Conservation (phyloP, 1,140 invertebrate species). For the Antheraea mylitta region DNA sequence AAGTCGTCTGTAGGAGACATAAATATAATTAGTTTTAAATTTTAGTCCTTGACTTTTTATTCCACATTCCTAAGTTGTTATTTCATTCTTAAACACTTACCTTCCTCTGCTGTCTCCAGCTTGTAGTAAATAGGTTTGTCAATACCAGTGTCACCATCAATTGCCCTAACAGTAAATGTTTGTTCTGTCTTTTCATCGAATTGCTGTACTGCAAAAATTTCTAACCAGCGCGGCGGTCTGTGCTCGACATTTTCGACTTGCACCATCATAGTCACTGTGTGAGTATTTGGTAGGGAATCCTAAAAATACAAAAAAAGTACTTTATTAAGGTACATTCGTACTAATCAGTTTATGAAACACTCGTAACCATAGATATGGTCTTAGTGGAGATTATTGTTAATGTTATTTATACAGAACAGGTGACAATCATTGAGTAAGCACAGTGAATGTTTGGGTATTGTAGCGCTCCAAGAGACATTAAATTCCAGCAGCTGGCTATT, state of each 20-base stretch:
- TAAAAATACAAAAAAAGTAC: slow-evolving; percentile 23
- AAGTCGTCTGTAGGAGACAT: slow-evolving; percentile 39
- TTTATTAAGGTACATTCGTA: too few relatives aligned
- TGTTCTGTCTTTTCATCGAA: slow-evolving; percentile 74
- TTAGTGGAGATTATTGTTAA: too few relatives aligned
- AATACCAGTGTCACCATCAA: slow-evolving; percentile 80
- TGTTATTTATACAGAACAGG: too few relatives aligned
- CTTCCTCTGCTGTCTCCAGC: slow-evolving; percentile 45
- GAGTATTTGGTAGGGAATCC: slow-evolving; percentile 70
- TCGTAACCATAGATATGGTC: too few relatives aligned
- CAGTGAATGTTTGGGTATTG: too few relatives aligned
- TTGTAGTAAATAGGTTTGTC: slow-evolving; percentile 74
- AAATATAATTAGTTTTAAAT: background rate
- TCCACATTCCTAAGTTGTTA: slow-evolving; percentile 11
- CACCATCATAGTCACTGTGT: slow-evolving; percentile 69
- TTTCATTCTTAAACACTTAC: slow-evolving; percentile 34
- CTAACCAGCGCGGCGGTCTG: slow-evolving; percentile 75
- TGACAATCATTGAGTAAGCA: too few relatives aligned
- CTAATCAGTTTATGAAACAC: too few relatives aligned
- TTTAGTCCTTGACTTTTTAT: too few relatives aligned
- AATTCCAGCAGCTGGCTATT: too few relatives aligned
- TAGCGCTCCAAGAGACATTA: too few relatives aligned
- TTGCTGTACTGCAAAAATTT: slow-evolving; percentile 73
- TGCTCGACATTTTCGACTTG: slow-evolving; percentile 78
- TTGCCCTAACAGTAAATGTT: slow-evolving; percentile 66